A percentile compares a stretch with the other conserved stretches of the same genome.
phyloP scores from a whole-genome alignment of 2,888 invertebrate species.

The Lycaena phlaeas region DNA sequence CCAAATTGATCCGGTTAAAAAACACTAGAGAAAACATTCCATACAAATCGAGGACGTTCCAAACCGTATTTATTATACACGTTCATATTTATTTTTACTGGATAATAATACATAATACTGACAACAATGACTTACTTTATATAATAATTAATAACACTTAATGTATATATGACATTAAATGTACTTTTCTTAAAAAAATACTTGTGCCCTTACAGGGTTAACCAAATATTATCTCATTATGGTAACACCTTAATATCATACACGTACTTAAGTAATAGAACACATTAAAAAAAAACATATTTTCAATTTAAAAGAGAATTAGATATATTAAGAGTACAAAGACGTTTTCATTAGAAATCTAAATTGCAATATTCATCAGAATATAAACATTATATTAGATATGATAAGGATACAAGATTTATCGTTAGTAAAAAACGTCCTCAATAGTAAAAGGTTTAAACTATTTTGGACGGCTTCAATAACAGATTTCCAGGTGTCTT shows the following conservation, averaged over 20 bases:
- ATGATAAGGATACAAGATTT: too few species aligned
- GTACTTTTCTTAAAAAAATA: neutral
- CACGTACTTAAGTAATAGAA: too few species aligned
- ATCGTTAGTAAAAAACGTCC: neutral
- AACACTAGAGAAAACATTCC: too few species aligned
- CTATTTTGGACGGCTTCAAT: conserved; percentile 4
- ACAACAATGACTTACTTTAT: conserved; percentile 7
- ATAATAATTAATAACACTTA: conserved; percentile 7
- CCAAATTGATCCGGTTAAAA: too few species aligned
- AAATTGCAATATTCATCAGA: neutral
- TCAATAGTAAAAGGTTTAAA: neutral
- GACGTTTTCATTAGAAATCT: neutral
- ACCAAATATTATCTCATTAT: conserved; percentile 1
- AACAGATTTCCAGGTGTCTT: neutral
- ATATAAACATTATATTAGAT: neutral
- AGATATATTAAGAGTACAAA: neutral
- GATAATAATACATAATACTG: conserved; percentile 4
- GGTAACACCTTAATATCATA: conserved; percentile 6
- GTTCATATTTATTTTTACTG: too few species aligned
- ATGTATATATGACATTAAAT: neutral
- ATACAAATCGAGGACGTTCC: too few species aligned
- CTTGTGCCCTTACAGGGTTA: conserved; percentile 8
- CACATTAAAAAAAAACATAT: too few species aligned
- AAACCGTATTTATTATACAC: too few species aligned
- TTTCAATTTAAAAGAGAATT: neutral